Conservation (phyloP, 2,888 invertebrate species). For the Cryptocephalus moraei region DNA sequence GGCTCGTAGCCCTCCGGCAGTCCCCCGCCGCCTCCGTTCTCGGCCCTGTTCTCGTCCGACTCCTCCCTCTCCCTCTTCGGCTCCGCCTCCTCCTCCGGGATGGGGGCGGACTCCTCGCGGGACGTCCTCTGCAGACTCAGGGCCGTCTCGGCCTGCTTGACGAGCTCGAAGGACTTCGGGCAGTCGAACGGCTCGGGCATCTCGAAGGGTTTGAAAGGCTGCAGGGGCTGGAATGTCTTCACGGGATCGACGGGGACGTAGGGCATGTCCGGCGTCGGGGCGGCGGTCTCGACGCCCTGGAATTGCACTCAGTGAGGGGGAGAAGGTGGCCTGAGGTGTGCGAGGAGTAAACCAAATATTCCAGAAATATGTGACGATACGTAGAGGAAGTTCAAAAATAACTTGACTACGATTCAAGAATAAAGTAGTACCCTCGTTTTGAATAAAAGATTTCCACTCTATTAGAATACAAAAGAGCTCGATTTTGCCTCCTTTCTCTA, state of each 20-base stretch:
- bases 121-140: neutral
- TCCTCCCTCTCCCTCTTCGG: neutral
- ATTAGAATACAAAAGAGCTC: too few relatives aligned
- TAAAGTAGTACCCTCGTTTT: too few relatives aligned
- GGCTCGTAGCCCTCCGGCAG: constrained; percentile 16
- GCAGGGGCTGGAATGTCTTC: constrained; percentile 25
- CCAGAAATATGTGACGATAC: too few relatives aligned
- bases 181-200: constrained; percentile 31
- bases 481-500: too few relatives aligned
- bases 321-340: too few relatives aligned
- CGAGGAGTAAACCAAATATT: too few relatives aligned
- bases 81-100: constrained; percentile 1
- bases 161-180: constrained; percentile 31
- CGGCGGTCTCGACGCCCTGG: too few relatives aligned
- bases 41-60: neutral
- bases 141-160: constrained; percentile 23
- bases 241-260: constrained; percentile 20
- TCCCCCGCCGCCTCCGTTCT: constrained; percentile 1
- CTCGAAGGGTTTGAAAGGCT: constrained; percentile 30
- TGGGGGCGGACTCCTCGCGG: constrained; percentile 1
- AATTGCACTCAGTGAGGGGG: too few relatives aligned
- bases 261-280: too few relatives aligned
- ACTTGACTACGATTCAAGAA: too few relatives aligned
- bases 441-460: too few relatives aligned
- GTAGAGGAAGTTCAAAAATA: too few relatives aligned